Evolutionary conservation across 2,888 invertebrate genomes (phyloP).

Genomic region (Cheilosia scutellata): DNA sequence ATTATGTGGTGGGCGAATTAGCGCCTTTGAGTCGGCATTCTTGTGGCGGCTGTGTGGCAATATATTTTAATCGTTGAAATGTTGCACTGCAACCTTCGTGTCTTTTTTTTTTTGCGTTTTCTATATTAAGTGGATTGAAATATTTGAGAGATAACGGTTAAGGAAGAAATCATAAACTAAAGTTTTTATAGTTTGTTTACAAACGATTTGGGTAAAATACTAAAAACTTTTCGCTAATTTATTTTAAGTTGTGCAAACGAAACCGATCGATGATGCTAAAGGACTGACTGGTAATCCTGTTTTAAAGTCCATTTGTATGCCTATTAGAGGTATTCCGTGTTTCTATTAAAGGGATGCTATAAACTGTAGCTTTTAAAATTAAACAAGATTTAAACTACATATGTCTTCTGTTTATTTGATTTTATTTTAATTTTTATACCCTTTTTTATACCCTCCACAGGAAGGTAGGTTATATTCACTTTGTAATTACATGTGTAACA

Average conservation of each 20-base stretch:
- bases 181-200: background rate
- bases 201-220: background rate
- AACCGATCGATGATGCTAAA: too few species aligned
- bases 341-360: too few species aligned
- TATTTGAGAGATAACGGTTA: background rate
- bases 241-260: background rate
- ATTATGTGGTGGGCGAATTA: constrained; percentile 72
- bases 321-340: too few species aligned
- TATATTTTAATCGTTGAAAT: constrained; percentile 62
- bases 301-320: background rate
- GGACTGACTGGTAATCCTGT: background rate
- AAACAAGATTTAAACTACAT: too few species aligned
- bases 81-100: constrained; percentile 44
- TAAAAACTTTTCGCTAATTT: background rate
- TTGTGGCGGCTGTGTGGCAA: constrained; percentile 58
- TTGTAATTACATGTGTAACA: too few species aligned
- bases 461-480: too few species aligned
- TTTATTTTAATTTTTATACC: too few species aligned
- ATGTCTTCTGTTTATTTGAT: too few species aligned
- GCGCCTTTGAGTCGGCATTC: constrained; percentile 73
- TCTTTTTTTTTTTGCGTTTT: background rate
- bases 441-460: too few species aligned
- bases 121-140: constrained; percentile 28
- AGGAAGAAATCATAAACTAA: background rate
- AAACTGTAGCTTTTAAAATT: too few species aligned